Base-by-base conservation (phyloP, 2,888 invertebrate genomes). In the Notodromas monacha region DNA sequence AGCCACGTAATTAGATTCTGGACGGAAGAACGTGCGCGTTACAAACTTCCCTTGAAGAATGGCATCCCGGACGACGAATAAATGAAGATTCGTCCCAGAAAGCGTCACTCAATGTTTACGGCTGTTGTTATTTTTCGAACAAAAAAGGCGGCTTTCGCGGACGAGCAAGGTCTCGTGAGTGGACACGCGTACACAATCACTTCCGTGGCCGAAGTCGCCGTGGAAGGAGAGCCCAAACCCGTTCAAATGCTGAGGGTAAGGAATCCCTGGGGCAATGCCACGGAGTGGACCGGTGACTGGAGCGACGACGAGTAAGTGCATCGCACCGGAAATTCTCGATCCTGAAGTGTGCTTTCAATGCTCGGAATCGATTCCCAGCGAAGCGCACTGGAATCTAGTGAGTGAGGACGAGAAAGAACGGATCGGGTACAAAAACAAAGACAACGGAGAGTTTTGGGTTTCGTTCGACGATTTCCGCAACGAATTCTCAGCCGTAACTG, bases 361-460 rank as follows among this genome's bases (percentile, higher is more conserved):
- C n/a, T n/a, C n/a, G n/a, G n/a, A n/a, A n/a, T n/a, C n/a, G n/a
- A n/a, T n/a, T n/a, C n/a, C n/a, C n/a, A n/a, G n/a, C n/a, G n/a
- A n/a, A n/a, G n/a, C n/a, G n/a, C n/a, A n/a, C n/a, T n/a, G n/a
- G n/a, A n/a, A n/a, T n/a, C n/a, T n/a, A n/a, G n/a, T n/a, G n/a
- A n/a, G n/a, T n/a, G n/a, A 40, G 43, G 49, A 50, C 38, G 36
- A 40, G 27, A 21, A 15, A 21, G 31, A 39, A 15, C 38, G 38
- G 14, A 39, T 53, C 29, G 42, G 45, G 5, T 38, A 46, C 28
- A 40, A 40, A 28, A 37, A 42, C 2, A 41, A 43, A 21, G 43
- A 41, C 13, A 52, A 54, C 36, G 54, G 54, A 3, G 54, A 54
- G 38, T 54, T 52, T 40, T 54, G 54, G 54, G 53, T 54, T 50